phyloP scores from a whole-genome alignment of 2,113 vertebrate genomes.

The Vulpes ferrilata region DNA sequence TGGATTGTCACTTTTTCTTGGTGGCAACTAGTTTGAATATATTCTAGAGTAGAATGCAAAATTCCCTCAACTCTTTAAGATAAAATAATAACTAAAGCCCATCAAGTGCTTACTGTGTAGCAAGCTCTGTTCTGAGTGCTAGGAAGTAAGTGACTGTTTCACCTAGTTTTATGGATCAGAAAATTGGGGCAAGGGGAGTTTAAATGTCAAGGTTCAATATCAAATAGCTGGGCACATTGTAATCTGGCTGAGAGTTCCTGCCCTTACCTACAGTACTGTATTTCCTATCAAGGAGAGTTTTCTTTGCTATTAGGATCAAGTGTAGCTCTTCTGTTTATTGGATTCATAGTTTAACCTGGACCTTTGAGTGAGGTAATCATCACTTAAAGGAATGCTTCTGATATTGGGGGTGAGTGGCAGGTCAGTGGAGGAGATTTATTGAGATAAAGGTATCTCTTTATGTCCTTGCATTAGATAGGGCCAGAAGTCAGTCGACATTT shows the following conservation, averaged over 20 bases:
- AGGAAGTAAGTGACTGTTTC: background rate
- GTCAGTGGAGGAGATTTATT: background rate
- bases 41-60: constrained; percentile 19
- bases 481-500: background rate
- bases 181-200: background rate
- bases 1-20: constrained; percentile 40
- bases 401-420: background rate
- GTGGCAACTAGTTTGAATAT: constrained; percentile 35
- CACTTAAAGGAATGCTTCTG: constrained; percentile 51
- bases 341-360: constrained; percentile 1
- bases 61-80: constrained; percentile 31
- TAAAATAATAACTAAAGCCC: background rate
- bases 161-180: background rate
- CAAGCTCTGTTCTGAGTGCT: background rate
- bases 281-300: background rate
- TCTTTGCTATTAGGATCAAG: constrained; percentile 3
- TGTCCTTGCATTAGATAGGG: background rate
- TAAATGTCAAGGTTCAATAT: constrained; percentile 24
- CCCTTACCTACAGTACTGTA: background rate
- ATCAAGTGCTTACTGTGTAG: background rate
- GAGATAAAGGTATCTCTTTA: background rate
- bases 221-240: background rate
- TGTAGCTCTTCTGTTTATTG: background rate
- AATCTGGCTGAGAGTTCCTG: background rate
- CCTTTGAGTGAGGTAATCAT: background rate